Evolutionary conservation across 2,888 invertebrate species (phyloP), one percentile per base, ranked within the genome.

Genomic region (Allolobophora icterica): DNA sequence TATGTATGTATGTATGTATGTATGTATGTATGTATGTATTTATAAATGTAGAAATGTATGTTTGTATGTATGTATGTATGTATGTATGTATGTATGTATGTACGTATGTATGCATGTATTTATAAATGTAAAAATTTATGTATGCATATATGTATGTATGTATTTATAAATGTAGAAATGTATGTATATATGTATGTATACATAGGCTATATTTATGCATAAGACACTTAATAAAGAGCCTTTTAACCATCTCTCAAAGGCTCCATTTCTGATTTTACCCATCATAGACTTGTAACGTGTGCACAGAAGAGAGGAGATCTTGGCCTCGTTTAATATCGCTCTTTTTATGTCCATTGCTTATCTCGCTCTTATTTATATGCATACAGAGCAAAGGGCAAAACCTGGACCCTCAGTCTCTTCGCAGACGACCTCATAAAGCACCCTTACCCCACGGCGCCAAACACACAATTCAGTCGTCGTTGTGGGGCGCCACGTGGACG

Each of bases 1-100:
- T 45, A 45, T 45, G 30, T 33, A 83, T 83, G 21, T 83, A 24
- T 83, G 45, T 83, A 83, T 83, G 33, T 83, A 83, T 90, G 33
- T 91, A 83, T 90, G 30, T 91, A 38, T 90, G 42, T 91, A 89
- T 83, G 30, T 90, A 71, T 35, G 30, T 71, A 71, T 89, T 3
- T 58, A 89, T 91, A n/a, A n/a, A n/a, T n/a, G n/a, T n/a, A n/a
- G n/a, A n/a, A n/a, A n/a, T n/a, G n/a, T n/a, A n/a, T n/a, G n/a
- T n/a, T n/a, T n/a, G 40, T 89, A 89, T 45, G 45, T 45, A 45
- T 13, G 19, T 45, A 17, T 45, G 15, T 33, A 83, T 83, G 21
- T 83, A 83, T 83, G 33, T 83, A 83, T 90, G 30, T 91, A 71
- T 90, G 42, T 90, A 89, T 83, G 30, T 90, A 71, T 6, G 30